phyloP scores from a whole-genome alignment of 37 sponge, comb jelly and placozoan genomes.

The Cliona cf. orientalis region DNA sequence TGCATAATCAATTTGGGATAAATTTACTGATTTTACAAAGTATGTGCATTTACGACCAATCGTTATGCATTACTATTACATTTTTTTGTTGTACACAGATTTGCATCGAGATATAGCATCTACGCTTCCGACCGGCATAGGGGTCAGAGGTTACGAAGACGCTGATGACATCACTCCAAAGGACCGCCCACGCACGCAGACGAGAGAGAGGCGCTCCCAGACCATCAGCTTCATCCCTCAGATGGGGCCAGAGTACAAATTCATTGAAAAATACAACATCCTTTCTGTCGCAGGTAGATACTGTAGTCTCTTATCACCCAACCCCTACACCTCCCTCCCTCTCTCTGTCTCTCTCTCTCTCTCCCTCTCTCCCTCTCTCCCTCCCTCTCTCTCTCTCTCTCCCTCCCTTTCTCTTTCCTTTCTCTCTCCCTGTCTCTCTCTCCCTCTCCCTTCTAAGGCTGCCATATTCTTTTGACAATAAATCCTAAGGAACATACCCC shows the following conservation, averaged over 20 bases:
- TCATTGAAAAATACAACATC: conserved; percentile 58
- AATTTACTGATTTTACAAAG: no score
- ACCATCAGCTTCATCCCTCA: conserved; percentile 10
- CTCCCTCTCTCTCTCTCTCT: conserved; percentile 14
- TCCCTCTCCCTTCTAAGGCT: conserved; percentile 1
- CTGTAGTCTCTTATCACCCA: neutral
- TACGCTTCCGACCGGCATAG: no score
- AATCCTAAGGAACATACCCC: no score
- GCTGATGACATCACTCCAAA: no score
- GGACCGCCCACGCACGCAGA: no score
- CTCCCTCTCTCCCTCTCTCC: conserved; percentile 3
- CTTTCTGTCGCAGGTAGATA: conserved; percentile 55
- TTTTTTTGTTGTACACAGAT: no score
- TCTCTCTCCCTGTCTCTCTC: conserved; percentile 7
- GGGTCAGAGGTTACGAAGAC: no score
- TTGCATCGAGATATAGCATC: no score
- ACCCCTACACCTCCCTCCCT: neutral
- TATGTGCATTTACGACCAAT: no score
- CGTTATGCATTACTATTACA: no score
- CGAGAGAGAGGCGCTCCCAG: neutral
- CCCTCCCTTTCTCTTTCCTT: conserved; percentile 13
- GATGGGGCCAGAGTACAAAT: conserved; percentile 22
- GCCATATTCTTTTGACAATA: no score
- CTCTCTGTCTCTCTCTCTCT: conserved; percentile 20
- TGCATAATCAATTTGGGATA: no score